phyloP scores from a whole-genome alignment of 2,113 vertebrate species.

The Aepyceros melampus region DNA sequence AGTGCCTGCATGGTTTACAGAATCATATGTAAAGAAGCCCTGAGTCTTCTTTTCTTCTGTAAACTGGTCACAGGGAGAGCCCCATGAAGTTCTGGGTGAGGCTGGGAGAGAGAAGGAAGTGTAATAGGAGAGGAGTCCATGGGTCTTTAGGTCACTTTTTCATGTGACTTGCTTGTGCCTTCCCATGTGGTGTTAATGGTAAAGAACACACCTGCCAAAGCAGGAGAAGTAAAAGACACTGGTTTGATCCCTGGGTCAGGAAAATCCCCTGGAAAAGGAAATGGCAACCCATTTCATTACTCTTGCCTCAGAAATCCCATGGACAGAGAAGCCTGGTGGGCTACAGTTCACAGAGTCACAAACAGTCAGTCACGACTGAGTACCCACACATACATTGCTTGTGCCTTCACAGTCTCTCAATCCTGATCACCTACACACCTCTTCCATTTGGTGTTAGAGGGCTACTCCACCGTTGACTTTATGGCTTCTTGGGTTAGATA shows the following conservation, averaged over 20 bases:
- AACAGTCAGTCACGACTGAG: neutral
- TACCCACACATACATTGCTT: neutral
- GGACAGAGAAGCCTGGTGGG: neutral
- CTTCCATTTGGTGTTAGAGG: neutral
- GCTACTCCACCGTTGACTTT: neutral
- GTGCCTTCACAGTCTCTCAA: neutral
- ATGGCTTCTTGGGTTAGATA: neutral
- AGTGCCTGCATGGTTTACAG: neutral
- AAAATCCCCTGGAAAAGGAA: neutral
- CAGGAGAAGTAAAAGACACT: neutral
- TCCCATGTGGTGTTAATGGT: neutral
- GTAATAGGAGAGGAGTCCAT: too few relatives aligned
- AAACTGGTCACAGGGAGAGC: neutral
- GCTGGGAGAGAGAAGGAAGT: neutral
- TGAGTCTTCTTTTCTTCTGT: neutral
- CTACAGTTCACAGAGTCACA: neutral
- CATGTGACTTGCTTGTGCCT: neutral
- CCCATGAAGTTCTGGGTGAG: neutral
- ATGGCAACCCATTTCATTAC: neutral
- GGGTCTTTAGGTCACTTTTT: neutral
- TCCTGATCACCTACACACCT: too few relatives aligned
- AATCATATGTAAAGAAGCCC: neutral
- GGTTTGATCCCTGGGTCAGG: neutral
- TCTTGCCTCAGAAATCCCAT: neutral
- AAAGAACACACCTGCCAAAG: neutral